A percentile compares a stretch with the other conserved stretches of the same genome.
Evolutionary conservation across 2,888 invertebrate species (phyloP).

Genomic region (Tachina grossa): DNA sequence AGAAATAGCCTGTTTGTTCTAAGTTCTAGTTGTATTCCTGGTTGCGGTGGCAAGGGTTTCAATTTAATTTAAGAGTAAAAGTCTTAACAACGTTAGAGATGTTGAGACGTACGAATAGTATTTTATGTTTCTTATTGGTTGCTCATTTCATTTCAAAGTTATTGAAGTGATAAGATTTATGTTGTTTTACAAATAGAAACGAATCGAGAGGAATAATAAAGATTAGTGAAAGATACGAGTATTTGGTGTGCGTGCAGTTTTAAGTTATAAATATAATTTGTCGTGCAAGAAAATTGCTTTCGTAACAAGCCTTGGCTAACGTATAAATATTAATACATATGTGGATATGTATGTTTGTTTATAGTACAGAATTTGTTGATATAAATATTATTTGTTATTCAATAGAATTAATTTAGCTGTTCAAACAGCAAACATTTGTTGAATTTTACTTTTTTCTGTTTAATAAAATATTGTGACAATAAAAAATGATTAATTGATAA

Average conservation of each 20-base stretch:
- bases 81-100: constrained; percentile 11
- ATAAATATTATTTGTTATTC: constrained; percentile 22
- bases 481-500: background rate
- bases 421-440: background rate
- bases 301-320: background rate
- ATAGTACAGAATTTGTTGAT: constrained; percentile 3
- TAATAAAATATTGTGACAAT: background rate
- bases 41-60: background rate
- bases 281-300: background rate
- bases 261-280: constrained; percentile 28
- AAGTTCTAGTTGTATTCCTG: background rate
- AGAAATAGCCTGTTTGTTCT: constrained; percentile 20
- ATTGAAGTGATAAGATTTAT: constrained; percentile 71
- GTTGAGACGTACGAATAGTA: constrained; percentile 31
- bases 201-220: constrained; percentile 29
- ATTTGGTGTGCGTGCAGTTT: background rate
- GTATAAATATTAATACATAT: background rate
- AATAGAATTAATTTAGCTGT: constrained; percentile 19
- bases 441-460: background rate
- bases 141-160: constrained; percentile 38
- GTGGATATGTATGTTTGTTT: too few relatives aligned
- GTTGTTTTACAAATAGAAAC: constrained; percentile 60
- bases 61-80: constrained; percentile 28
- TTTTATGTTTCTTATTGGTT: background rate
- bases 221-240: background rate